Conservation (phyloP, 2,888 invertebrate genomes). For the Leucania comma region DNA sequence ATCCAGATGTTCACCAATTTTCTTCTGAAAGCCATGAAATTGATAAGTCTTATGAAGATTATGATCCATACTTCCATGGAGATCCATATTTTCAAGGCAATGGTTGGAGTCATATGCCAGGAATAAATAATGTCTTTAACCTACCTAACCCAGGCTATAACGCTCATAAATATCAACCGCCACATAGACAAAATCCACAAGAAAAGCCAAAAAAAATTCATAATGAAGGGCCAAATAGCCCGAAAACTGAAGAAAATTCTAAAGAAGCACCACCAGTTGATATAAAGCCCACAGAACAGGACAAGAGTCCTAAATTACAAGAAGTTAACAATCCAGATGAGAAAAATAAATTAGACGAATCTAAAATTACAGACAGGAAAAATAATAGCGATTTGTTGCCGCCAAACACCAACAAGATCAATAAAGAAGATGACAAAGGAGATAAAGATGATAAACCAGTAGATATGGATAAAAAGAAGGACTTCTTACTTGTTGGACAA, state of each 20-base stretch:
- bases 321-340: not conserved
- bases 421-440: conserved; percentile 19
- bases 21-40: conserved; percentile 17
- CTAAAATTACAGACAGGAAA: not conserved
- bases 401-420: conserved; percentile 44
- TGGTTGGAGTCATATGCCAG: conserved; percentile 25
- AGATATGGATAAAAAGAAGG: conserved; percentile 45
- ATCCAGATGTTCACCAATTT: conserved; percentile 24
- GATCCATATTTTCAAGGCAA: conserved; percentile 16
- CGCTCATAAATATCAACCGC: not conserved
- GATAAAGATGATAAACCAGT: conserved; percentile 4
- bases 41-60: conserved; percentile 9
- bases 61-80: conserved; percentile 16
- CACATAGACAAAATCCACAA: not conserved
- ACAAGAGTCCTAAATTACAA: not conserved
- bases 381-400: conserved; percentile 7
- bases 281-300: not conserved
- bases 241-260: not conserved
- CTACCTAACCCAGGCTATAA: conserved; percentile 11
- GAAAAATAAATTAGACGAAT: not conserved
- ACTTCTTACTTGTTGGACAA: conserved; percentile 52
- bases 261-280: not conserved
- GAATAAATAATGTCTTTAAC: conserved; percentile 38
- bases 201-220: conserved; percentile 2
- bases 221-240: not conserved